phyloP scores from a whole-genome alignment of 2,797 vertebrate genomes.

The Sebastes miniatus region DNA sequence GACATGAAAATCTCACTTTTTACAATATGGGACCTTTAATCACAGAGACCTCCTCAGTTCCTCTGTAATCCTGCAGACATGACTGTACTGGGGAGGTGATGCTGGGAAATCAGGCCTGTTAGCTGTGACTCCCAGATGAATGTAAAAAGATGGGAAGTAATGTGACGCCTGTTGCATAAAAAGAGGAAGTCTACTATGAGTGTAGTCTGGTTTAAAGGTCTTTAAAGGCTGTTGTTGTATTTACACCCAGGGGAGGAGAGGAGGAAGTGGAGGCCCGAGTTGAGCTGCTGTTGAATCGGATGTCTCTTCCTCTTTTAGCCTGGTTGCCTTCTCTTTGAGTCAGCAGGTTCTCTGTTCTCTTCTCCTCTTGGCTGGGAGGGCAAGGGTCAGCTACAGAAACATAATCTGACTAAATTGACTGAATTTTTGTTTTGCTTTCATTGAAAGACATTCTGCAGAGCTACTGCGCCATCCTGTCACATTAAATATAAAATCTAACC shows the following conservation, averaged over 20 bases:
- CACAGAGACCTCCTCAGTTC: background rate
- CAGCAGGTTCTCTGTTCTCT: background rate
- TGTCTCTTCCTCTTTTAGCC: slow-evolving; percentile 35
- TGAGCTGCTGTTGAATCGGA: slow-evolving; percentile 13
- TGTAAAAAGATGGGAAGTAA: background rate
- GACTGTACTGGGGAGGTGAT: background rate
- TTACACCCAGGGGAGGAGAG: background rate
- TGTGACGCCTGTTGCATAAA: slow-evolving; percentile 3
- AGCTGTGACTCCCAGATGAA: slow-evolving; percentile 2
- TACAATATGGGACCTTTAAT: background rate
- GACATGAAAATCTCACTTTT: no score
- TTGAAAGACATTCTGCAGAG: background rate
- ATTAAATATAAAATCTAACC: background rate
- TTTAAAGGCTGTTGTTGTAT: slow-evolving; percentile 16
- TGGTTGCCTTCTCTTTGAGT: slow-evolving; percentile 12
- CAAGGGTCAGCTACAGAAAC: background rate
- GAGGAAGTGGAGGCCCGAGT: slow-evolving; percentile 31
- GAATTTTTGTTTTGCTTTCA: background rate
- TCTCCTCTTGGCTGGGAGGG: background rate
- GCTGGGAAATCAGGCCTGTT: background rate
- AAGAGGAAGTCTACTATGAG: slow-evolving; percentile 45
- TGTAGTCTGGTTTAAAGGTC: slow-evolving; percentile 47
- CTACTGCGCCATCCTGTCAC: background rate
- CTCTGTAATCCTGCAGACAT: background rate
- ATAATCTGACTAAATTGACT: background rate